These are phyloP conservation scores for Clusia tigrina DNA, from an alignment of 2,888 invertebrate genomes.

Conservation along the genomic window DNA sequence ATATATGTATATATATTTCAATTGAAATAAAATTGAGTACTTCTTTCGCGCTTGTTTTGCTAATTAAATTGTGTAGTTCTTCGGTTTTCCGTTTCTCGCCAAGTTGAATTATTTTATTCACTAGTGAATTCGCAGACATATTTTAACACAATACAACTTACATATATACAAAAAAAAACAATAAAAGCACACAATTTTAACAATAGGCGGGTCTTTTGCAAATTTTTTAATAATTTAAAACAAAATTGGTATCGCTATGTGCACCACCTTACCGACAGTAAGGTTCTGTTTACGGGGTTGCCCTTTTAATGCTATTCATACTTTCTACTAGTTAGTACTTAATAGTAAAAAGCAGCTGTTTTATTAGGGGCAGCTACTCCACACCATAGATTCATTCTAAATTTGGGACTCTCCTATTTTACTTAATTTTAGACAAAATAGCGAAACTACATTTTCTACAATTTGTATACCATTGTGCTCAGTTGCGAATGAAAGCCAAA, in stretches of 20 bases:
- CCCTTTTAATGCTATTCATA: too few relatives aligned
- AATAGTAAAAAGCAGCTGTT: too few relatives aligned
- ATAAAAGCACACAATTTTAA: too few relatives aligned
- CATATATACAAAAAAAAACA: background rate
- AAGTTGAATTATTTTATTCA: constrained; percentile 43
- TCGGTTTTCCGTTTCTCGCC: constrained; percentile 51
- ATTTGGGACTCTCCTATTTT: too few relatives aligned
- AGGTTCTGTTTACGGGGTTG: background rate
- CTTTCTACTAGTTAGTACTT: too few relatives aligned
- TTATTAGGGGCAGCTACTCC: too few relatives aligned
- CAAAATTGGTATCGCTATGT: background rate
- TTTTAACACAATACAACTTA: background rate
- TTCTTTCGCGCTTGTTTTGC: constrained; percentile 43
- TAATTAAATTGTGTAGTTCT: constrained; percentile 47
- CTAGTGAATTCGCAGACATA: constrained; percentile 37
- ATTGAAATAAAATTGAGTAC: constrained; percentile 32
- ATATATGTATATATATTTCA: background rate
- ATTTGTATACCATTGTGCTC: too few relatives aligned
- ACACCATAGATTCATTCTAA: too few relatives aligned
- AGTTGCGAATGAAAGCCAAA: too few relatives aligned
- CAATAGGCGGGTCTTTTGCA: too few relatives aligned
- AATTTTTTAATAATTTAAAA: background rate
- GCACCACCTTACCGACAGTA: background rate
- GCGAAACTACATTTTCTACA: too few relatives aligned
- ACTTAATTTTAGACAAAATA: too few relatives aligned